phyloP scores from a whole-genome alignment of 1,140 invertebrate species.

The Drosophila lini region DNA sequence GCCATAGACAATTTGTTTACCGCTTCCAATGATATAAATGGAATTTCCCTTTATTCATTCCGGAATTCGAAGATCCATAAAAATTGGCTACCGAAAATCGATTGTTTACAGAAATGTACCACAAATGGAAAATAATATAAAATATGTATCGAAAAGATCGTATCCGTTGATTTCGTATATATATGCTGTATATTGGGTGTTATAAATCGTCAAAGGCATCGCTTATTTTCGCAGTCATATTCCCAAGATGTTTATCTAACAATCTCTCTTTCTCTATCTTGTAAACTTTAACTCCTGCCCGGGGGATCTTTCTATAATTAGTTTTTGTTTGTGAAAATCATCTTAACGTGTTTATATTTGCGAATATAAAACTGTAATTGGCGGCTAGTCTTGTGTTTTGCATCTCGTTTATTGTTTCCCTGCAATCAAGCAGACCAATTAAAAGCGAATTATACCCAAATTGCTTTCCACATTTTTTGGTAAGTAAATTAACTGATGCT shows the following conservation, averaged over 20 bases:
- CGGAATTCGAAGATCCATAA: conserved; percentile 15
- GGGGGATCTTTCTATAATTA: conserved; percentile 36
- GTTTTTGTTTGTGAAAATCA: conserved; percentile 31
- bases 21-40: conserved; percentile 27
- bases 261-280: conserved; percentile 5
- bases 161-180: not conserved
- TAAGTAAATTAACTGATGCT: not conserved
- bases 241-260: conserved; percentile 33
- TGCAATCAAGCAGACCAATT: conserved; percentile 24
- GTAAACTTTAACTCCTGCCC: conserved; percentile 1
- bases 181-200: not conserved
- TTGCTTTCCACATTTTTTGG: conserved; percentile 12
- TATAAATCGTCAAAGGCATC: conserved; percentile 17
- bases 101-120: conserved; percentile 20
- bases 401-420: conserved; percentile 25
- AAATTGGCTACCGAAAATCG: conserved; percentile 16
- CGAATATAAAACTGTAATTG: conserved; percentile 56
- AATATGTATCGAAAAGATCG: not conserved
- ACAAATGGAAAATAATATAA: conserved; percentile 26
- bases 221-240: conserved; percentile 55
- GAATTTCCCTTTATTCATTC: conserved; percentile 26
- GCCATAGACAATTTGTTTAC: conserved; percentile 42
- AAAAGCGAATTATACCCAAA: conserved; percentile 4
- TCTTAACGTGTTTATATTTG: conserved; percentile 46
- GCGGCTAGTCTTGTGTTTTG: conserved; percentile 12